A percentile compares a stretch with the other conserved stretches of the same genome.
Conservation (phyloP, 2,888 invertebrate species). For the Heterodera filipjevi region DNA sequence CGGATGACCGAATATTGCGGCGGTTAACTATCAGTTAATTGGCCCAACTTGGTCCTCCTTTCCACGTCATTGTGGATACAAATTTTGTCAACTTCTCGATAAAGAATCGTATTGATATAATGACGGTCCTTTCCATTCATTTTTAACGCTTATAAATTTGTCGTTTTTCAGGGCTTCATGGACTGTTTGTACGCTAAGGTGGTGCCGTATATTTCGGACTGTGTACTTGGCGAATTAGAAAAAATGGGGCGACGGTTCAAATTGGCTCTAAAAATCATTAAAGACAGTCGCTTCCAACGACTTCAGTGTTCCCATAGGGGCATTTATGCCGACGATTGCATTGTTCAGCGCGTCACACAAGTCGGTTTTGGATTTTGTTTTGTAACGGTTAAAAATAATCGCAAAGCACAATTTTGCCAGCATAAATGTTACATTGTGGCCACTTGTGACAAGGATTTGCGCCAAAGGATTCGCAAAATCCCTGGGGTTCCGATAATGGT, state of each 20-base stretch:
- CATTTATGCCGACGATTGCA: conserved; percentile 97
- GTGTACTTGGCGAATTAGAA: conserved; percentile 94
- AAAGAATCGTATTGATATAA: conserved; percentile 92
- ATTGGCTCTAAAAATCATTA: conserved; percentile 83
- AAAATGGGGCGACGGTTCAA: conserved; percentile 93
- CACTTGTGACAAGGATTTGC: conserved; percentile 96
- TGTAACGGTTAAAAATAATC: too few relatives aligned
- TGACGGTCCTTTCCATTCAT: conserved; percentile 70
- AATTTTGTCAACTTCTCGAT: conserved; percentile 99
- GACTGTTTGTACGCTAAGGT: conserved; percentile 98
- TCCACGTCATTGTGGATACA: conserved; percentile 92
- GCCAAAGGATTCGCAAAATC: conserved; percentile 90
- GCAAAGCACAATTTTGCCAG: conserved; percentile 69
- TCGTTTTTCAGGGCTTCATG: conserved; percentile 76
- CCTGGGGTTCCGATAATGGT: conserved; percentile 97
- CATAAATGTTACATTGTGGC: conserved; percentile 99
- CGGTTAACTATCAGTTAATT: too few relatives aligned
- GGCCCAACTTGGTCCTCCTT: conserved; percentile 95
- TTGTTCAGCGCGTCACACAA: conserved; percentile 89
- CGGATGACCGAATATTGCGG: conserved; percentile 62
- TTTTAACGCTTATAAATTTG: neutral
- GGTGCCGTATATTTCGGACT: conserved; percentile 95
- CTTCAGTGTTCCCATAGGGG: conserved; percentile 93
- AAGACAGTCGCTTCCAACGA: conserved; percentile 89
- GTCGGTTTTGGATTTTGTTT: conserved; percentile 65